phyloP scores from a whole-genome alignment of 2,113 vertebrate genomes.

The Ictidomys tridecemlineatus region DNA sequence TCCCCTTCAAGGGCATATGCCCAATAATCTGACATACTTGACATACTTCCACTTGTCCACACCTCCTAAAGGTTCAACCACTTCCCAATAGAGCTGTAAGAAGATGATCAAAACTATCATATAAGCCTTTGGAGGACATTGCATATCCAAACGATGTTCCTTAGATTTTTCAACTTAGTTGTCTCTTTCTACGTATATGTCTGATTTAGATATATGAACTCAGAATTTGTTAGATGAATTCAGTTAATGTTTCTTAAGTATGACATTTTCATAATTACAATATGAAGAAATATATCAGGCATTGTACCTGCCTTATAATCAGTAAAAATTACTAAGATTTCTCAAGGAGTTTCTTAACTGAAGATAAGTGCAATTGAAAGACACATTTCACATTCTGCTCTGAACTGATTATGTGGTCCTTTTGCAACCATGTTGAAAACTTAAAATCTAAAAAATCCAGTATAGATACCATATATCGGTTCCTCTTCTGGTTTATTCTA shows the following conservation, averaged over 20 bases:
- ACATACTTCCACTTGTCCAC: background rate
- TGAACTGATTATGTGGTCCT: background rate
- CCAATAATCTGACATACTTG: background rate
- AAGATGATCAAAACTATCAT: background rate
- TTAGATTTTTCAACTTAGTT: background rate
- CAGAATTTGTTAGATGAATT: background rate
- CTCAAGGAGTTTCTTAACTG: background rate
- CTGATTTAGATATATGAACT: background rate
- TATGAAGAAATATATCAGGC: background rate
- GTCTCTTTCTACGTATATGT: background rate
- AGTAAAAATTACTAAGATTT: background rate
- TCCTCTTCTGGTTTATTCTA: slow-evolving; percentile 10
- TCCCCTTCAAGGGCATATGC: rapidly evolving
- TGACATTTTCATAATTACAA: background rate
- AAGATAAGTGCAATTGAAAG: background rate
- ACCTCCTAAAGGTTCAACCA: rapidly evolving
- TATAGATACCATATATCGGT: background rate
- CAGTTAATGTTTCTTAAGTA: background rate
- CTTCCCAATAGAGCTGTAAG: background rate
- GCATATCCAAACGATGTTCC: background rate
- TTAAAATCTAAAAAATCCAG: background rate
- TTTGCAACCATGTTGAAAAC: background rate
- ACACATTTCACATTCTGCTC: background rate
- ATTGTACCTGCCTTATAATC: background rate
- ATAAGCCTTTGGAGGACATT: background rate